Evolutionary conservation across 2,888 invertebrate genomes (phyloP).

Genomic region (Thymelicus lineola): DNA sequence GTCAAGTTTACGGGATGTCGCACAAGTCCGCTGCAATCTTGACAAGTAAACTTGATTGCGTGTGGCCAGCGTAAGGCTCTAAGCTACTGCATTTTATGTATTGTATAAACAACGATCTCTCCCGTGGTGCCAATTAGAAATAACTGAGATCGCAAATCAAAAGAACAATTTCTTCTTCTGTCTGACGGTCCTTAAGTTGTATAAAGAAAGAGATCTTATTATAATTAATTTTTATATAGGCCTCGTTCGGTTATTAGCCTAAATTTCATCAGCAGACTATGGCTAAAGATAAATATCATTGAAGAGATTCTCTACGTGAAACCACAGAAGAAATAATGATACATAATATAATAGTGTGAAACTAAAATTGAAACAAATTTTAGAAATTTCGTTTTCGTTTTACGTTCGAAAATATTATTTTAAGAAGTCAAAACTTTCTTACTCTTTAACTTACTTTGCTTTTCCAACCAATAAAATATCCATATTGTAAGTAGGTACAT

Average conservation of each 20-base stretch:
- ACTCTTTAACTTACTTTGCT: too few relatives aligned
- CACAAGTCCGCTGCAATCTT: too few relatives aligned
- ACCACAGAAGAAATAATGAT: too few relatives aligned
- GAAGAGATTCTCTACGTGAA: not conserved
- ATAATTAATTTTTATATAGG: not conserved
- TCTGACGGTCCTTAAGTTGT: not conserved
- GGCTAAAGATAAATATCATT: not conserved
- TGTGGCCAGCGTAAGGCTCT: too few relatives aligned
- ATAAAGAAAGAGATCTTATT: constrained; percentile 2
- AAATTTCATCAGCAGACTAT: not conserved
- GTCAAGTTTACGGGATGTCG: too few relatives aligned
- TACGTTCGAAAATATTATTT: not conserved
- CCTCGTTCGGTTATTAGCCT: not conserved
- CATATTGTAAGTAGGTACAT: too few relatives aligned
- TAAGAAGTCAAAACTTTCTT: too few relatives aligned
- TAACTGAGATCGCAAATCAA: constrained; percentile 15
- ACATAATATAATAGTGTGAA: too few relatives aligned
- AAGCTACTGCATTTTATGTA: constrained; percentile 2
- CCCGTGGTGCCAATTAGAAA: constrained; percentile 50
- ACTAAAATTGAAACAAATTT: too few relatives aligned
- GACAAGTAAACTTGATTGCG: too few relatives aligned
- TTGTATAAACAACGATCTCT: constrained; percentile 42
- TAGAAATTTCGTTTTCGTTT: not conserved
- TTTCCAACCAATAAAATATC: too few relatives aligned
- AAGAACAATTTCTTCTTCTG: not conserved